Base-by-base conservation (phyloP, 1,140 invertebrate species). In the Aphelinus certus region DNA sequence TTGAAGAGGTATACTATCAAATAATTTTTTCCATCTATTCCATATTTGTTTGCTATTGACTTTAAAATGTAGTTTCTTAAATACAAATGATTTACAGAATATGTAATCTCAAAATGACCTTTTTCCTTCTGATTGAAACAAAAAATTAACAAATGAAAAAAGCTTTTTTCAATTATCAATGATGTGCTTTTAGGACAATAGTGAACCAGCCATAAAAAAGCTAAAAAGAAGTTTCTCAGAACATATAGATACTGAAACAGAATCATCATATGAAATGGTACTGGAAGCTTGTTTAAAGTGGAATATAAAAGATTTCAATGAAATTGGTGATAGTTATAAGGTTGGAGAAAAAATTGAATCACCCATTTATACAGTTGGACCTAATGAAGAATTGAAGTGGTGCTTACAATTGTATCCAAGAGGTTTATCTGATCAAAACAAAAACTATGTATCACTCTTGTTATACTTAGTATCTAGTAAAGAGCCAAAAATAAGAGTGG, bases 301-400 rank as follows among this genome's bases (percentile, higher is more conserved):
- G 43, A 43, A 2, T 42, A 65, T 51, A 26, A 51, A 53, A 42
- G 45, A 65, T 65, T 51, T 65, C 42, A 46, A 9, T 49, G 46
- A 26, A 26, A 57, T 57, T 5, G 5, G 4, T 61, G n/a, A 6
- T 45, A n/a, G 5, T 53, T 53, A 6, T 53, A 66, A 71, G 45
- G 1, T 42, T 4, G 72, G 64, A 56, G 56, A 74, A 45, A 42
- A 56, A 61, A 0, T 67, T 42, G 48, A 67, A 67, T 66, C 63
- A n/a, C 64, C 64, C n/a, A 53, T 60, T 61, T 74, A 67, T 48
- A 51, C 4, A 10, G 10, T 53, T 5, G 72, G 56, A 9, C 2
- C 1, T 9, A 74, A 68, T 67, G 57, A 67, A 3, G 64, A 67
- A 10, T 58, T 49, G 4, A 62, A 67, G 47, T 74, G 63, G 63